Base-by-base conservation (phyloP, 2,888 invertebrate genomes). In the Elmis aenea region DNA sequence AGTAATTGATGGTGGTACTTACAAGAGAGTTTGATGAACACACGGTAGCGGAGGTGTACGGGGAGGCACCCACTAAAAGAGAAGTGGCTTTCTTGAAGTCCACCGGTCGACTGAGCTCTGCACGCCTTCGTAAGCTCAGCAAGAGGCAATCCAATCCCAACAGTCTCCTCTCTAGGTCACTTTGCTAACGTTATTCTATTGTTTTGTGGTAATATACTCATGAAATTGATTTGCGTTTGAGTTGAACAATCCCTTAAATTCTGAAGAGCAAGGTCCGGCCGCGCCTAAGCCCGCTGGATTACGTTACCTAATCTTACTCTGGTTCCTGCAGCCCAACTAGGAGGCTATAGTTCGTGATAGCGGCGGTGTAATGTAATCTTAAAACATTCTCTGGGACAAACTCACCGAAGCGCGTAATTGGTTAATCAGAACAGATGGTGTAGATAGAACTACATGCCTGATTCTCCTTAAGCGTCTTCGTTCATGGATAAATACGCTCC, bases 91-190 rank as follows among this genome's bases (percentile, higher is more conserved):
- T 55, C 52, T 54, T 60, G 61, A 57, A 56, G 58, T 61, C 59
- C 53, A 54, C 57, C 55, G 52, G 51, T 51, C 58, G 57, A 62
- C 62, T 62, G 62, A 61, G 48, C 48, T 47, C 49, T 42, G 49
- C 47, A 57, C 58, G 50, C 57, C 59, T 59, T 58, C 58, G 51
- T 33, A 48, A 49, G 48, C 53, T 52, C 51, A 51, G 51, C 54
- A 58, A 54, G 57, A 58, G 50, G 54, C 56, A 54, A 49, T 51
- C 58, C 54, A 56, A 55, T 53, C 55, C 55, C 53, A 49, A 50
- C 51, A 50, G 49, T 48, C 53, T 58, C 57, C 59, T 61, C 61
- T 62, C 62, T 62, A 62, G 62, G 62, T 62, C 62, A 62, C 50
- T 51, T 51, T 45, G 54, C 49, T 54, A 55, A 48, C 51, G 53